Conservation (phyloP, 2,797 vertebrate species). For the Chelmon rostratus region DNA sequence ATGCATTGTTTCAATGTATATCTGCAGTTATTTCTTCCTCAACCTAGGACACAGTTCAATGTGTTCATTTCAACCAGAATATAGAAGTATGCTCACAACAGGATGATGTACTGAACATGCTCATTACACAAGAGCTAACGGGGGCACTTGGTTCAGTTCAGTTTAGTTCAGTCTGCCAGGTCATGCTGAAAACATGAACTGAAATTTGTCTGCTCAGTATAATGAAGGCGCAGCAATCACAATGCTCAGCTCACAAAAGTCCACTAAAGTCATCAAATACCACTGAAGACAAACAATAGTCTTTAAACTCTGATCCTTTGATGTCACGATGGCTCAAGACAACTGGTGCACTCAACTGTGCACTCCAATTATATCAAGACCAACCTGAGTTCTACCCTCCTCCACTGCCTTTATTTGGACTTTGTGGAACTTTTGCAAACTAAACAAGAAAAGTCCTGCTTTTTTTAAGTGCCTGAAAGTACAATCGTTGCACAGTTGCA, state of each 20-base stretch:
- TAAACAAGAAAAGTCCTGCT: slow-evolving; percentile 16
- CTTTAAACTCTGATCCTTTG: slow-evolving; percentile 43
- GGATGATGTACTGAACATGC: slow-evolving; percentile 6
- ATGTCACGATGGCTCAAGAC: slow-evolving; percentile 36
- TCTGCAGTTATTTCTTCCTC: not conserved
- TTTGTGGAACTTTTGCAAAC: slow-evolving; percentile 14
- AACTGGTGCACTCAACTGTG: slow-evolving; percentile 47
- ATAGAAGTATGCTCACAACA: not conserved
- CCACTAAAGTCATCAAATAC: slow-evolving; percentile 37
- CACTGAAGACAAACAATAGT: slow-evolving; percentile 47
- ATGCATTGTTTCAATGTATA: not conserved
- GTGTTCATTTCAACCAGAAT: not conserved
- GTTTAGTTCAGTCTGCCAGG: slow-evolving; percentile 32
- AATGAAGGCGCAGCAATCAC: slow-evolving; percentile 44
- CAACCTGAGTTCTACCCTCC: slow-evolving; percentile 4
- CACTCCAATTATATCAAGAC: slow-evolving; percentile 56
- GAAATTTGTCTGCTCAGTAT: slow-evolving; percentile 44
- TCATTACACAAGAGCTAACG: slow-evolving; percentile 46
- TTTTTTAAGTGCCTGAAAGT: not conserved
- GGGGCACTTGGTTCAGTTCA: slow-evolving; percentile 10
- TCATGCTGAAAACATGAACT: slow-evolving; percentile 63
- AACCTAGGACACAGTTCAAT: not conserved
- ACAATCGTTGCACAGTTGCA: slow-evolving; percentile 3
- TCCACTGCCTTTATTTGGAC: slow-evolving; percentile 36
- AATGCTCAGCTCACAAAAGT: slow-evolving; percentile 18